Conservation (phyloP, 2,888 invertebrate genomes). For the Epinotia demarniana region DNA sequence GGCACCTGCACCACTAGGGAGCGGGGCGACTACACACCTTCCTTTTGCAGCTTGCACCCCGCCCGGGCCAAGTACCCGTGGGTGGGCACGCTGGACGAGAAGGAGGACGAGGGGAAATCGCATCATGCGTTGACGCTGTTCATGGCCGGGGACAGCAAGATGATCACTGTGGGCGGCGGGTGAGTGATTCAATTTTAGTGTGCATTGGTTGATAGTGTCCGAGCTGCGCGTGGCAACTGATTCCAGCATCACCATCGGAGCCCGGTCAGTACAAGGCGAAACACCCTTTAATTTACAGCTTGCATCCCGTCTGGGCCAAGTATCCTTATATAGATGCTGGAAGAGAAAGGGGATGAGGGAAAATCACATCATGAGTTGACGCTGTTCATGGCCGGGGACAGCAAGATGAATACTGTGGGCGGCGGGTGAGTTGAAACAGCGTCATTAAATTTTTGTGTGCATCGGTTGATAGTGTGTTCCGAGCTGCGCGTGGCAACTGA, state of each 20-base stretch:
- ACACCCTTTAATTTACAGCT: background rate
- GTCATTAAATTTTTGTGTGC: background rate
- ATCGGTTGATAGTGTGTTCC: conserved; percentile 15
- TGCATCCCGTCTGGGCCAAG: background rate
- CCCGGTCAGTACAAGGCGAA: background rate
- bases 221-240: background rate
- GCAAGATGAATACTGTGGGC: no score
- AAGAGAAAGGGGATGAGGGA: background rate
- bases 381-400: no score
- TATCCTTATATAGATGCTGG: no score
- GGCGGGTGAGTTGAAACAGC: conserved; percentile 90
- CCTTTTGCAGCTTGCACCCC: conserved; percentile 86
- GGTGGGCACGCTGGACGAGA: conserved; percentile 93
- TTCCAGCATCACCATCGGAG: background rate
- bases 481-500: background rate
- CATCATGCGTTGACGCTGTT: conserved; percentile 94
- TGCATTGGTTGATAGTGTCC: conserved; percentile 16
- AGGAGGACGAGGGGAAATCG: conserved; percentile 57
- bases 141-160: conserved; percentile 96
- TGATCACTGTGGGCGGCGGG: conserved; percentile 98
- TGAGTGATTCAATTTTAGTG: conserved; percentile 76
- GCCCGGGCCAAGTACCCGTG: conserved; percentile 95
- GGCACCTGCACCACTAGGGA: no score
- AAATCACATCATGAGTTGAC: background rate
- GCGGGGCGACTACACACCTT: no score